Evolutionary conservation across 2,888 invertebrate genomes (phyloP), one percentile per base, ranked within the genome.

Genomic region (Marronus borbonicus): DNA sequence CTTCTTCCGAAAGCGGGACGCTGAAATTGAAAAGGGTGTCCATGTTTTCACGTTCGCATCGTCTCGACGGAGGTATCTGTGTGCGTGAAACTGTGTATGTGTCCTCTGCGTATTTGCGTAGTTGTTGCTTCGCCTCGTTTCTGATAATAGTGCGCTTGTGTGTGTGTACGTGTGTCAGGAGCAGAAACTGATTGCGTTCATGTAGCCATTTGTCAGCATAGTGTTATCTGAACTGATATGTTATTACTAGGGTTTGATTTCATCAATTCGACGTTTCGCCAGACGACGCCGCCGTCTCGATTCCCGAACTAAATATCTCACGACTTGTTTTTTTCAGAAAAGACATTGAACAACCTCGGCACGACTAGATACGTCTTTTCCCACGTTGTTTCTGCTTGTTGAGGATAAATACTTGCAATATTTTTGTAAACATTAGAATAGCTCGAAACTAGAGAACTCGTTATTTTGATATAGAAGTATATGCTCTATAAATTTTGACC

Each of bases 61-160:
- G 72, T 70, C 55, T 70, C 58, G 31, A 20, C 20, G 39, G 0
- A 50, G 14, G 28, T 20, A 39, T 49, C 12, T 44, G 24, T 74
- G 72, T 60, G 36, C 20, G 72, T 74, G 72, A 36, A n/a, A 44
- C 14, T 39, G 17, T 55, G 36, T n/a, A 17, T 20, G n/a, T 55
- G 58, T 58, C 31, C 44, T 58, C 8, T 8, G 44, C 17, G 72
- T 70, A 49, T 58, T 79, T 80, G 81, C 80, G 79, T 80, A 81
- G 81, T 81, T 83, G 81, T 80, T 80, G 80, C 82, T 81, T 78
- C 79, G 74, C 78, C 80, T 78, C 81, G 80, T 81, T 81, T 80
- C 81, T 80, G 83, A 83, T 81, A 81, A 80, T 79, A 78, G 24
- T 31, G 68, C 1, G 50, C 14, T 78, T 79, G 12, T 31, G 68